phyloP scores from a whole-genome alignment of 2,797 vertebrate genomes.

The Siniperca obscura region DNA sequence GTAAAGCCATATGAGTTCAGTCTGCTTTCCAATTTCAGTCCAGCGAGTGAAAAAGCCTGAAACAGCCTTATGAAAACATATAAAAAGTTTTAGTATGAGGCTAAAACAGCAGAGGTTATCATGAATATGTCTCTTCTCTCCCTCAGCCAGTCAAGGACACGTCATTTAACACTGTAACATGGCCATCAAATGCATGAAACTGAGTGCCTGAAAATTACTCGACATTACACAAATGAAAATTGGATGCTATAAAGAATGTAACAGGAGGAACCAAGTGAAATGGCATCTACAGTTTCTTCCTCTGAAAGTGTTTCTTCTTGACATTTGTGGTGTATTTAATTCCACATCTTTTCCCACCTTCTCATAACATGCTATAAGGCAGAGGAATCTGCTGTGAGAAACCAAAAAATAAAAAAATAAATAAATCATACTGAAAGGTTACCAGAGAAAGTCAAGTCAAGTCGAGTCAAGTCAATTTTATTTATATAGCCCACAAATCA shows the following conservation, averaged over 20 bases:
- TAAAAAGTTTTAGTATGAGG: background rate
- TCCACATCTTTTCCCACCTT: background rate
- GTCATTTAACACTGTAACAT: background rate
- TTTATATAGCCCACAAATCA: background rate
- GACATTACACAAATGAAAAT: background rate
- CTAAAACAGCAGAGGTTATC: background rate
- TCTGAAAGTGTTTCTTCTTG: conserved; percentile 5
- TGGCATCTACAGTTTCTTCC: background rate
- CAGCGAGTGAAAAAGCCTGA: background rate
- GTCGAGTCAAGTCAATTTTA: background rate
- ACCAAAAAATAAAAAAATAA: background rate
- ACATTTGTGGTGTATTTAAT: conserved; percentile 25
- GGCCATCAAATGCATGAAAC: background rate
- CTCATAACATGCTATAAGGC: background rate
- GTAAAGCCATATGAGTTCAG: background rate
- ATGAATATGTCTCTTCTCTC: background rate
- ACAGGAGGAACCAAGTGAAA: conserved; percentile 2
- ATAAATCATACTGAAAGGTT: background rate
- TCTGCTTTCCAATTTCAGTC: background rate
- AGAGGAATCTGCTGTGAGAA: background rate
- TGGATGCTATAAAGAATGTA: background rate
- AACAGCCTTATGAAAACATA: background rate
- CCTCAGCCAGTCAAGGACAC: background rate
- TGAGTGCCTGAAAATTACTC: background rate
- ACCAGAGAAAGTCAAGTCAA: background rate